Evolutionary conservation across 2,888 invertebrate species (phyloP).

Genomic region (Megalurothrips usitatus): DNA sequence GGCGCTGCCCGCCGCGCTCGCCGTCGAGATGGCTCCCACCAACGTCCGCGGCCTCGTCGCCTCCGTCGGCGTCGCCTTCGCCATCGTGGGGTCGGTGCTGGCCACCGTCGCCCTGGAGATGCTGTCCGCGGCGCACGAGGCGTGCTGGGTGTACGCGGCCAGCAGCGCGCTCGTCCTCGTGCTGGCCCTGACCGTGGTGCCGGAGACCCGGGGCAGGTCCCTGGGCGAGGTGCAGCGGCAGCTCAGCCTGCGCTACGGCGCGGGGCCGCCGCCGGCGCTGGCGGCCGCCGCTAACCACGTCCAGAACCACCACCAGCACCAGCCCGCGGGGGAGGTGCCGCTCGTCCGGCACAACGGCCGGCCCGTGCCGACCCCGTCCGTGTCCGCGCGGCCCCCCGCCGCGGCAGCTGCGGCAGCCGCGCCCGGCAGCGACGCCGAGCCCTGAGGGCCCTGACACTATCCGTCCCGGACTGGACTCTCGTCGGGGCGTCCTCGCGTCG

Average conservation of each 20-base stretch:
- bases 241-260: background rate
- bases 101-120: slow-evolving; percentile 13
- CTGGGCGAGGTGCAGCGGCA: background rate
- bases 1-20: background rate
- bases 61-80: background rate
- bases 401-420: background rate
- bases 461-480: no score
- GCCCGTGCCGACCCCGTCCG: background rate
- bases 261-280: background rate
- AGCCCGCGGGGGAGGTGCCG: background rate
- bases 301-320: background rate
- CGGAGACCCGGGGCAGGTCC: background rate
- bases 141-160: slow-evolving; percentile 2
- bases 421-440: background rate
- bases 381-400: background rate
- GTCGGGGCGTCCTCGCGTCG: no score
- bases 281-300: background rate
- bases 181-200: background rate
- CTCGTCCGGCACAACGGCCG: background rate
- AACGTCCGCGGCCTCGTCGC: slow-evolving; percentile 11
- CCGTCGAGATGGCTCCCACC: slow-evolving; percentile 15
- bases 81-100: slow-evolving; percentile 11
- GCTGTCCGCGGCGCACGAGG: slow-evolving; percentile 9
- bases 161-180: background rate
- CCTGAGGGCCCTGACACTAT: background rate